These are phyloP conservation scores for Oxyura jamaicensis DNA, from an alignment of 2,113 vertebrate species.

Conservation along the genomic window DNA sequence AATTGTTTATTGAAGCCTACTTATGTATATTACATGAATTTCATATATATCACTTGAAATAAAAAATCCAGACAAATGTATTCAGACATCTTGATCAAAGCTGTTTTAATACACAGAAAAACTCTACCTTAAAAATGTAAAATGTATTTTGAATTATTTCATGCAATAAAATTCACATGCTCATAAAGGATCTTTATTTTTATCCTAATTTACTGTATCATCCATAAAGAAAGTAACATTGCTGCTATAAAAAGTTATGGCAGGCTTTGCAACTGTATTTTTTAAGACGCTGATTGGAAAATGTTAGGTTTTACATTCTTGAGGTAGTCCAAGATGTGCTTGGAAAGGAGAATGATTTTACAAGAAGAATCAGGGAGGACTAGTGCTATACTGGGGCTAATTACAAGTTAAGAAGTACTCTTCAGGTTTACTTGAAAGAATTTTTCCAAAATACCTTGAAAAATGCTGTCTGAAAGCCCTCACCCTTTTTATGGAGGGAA, in stretches of 20 bases:
- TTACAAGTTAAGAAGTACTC: neutral
- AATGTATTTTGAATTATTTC: slow-evolving; percentile 12
- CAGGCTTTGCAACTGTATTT: neutral
- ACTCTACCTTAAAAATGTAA: neutral
- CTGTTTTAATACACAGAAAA: neutral
- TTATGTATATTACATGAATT: neutral
- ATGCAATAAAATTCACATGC: no score
- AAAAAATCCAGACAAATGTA: neutral
- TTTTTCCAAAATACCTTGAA: neutral
- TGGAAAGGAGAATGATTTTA: neutral
- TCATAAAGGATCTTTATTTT: no score
- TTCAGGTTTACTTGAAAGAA: neutral
- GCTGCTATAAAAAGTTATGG: neutral
- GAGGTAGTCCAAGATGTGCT: neutral
- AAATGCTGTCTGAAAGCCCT: neutral
- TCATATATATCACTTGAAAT: neutral
- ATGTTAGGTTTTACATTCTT: neutral
- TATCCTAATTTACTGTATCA: slow-evolving; percentile 8
- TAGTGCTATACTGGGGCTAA: neutral
- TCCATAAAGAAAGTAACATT: slow-evolving; percentile 29
- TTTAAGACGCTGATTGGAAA: neutral
- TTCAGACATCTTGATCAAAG: neutral
- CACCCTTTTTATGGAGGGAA: neutral
- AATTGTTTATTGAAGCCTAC: neutral
- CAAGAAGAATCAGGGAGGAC: neutral